Evolutionary conservation across 2,797 vertebrate species (phyloP), one percentile per base, ranked within the genome.

Genomic region (Carcharodon carcharias): DNA sequence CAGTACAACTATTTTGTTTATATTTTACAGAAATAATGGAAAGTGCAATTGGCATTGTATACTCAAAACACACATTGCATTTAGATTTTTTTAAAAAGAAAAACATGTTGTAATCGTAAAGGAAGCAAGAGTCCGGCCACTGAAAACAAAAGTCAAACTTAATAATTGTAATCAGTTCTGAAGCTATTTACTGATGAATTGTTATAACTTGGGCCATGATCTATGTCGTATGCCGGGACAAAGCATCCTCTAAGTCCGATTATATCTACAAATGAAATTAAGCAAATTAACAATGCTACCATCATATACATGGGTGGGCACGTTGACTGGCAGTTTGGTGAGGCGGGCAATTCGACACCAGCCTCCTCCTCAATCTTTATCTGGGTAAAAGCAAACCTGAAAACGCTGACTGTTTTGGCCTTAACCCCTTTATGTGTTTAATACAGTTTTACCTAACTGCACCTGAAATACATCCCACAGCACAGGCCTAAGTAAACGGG

Each of bases 21-120:
- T 63, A 35, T 18, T 95, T 95, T 54, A 73, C 31, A 54, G 45
- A 54, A 35, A 58, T 92, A 95, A 95, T 31, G 14, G 50, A 95
- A 95, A 95, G 94, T 95, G 94, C 94, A 95, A 95, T 73, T 45
- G 50, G 94, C 50, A 95, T 77, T 95, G 89, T 88, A 95, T 61
- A 91, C 61, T 93, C 18, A 45, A 93, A 61, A 63, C 80, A 85
- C 40, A 85, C 21, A 93, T n/a, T 93, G 61, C 23, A 93, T 93
- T 93, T 93, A 67, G 91, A 80, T n/a, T 7, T 69, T 69, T 91
- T 91, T n/a, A 26, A n/a, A 77, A 31, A 89, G 54, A 45, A 93
- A 67, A 93, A 65, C 26, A 61, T 91, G 56, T 56, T 93, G 61
- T 63, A 67, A 67, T 93, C 9, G 63, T 45, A 93, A 93, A 40